These are phyloP conservation scores for Champsocephalus esox DNA, from an alignment of 2,797 vertebrate genomes.

Conservation along the genomic window DNA sequence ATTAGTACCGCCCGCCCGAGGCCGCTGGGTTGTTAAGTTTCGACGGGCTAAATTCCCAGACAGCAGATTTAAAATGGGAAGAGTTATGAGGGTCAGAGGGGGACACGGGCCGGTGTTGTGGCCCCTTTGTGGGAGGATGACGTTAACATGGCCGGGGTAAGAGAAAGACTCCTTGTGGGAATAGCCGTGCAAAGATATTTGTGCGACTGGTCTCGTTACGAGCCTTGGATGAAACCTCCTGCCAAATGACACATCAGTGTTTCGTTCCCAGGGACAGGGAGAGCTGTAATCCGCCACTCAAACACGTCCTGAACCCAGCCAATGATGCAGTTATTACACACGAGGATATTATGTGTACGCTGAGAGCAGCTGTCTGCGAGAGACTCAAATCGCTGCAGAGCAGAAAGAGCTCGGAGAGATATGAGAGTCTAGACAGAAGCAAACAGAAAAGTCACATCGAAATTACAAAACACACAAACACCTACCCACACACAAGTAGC, in stretches of 20 bases:
- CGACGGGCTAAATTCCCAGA: conserved; percentile 42
- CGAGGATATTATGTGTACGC: conserved; percentile 46
- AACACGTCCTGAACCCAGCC: conserved; percentile 62
- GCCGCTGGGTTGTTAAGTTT: conserved; percentile 13
- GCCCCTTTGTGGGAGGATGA: conserved; percentile 24
- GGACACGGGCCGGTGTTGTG: conserved; percentile 26
- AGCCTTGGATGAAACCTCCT: conserved; percentile 37
- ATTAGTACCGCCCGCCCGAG: conserved; percentile 14
- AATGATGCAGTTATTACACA: conserved; percentile 73
- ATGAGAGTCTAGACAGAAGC: conserved; percentile 14
- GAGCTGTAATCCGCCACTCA: conserved; percentile 57
- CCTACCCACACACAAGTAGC: too few relatives aligned
- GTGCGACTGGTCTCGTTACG: conserved; percentile 13
- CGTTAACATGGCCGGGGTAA: conserved; percentile 11
- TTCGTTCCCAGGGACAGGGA: conserved; percentile 31
- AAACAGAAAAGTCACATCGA: not conserved
- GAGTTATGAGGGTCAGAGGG: not conserved
- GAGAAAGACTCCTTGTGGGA: conserved; percentile 36
- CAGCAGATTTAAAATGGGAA: conserved; percentile 35
- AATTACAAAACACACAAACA: not conserved
- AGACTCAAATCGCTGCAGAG: conserved; percentile 19
- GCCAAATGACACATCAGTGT: conserved; percentile 51
- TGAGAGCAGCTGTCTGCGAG: conserved; percentile 27
- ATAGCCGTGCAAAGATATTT: conserved; percentile 20
- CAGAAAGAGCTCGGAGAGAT: conserved; percentile 12